Percentiles rank a stretch among this genome's conserved stretches.
Conservation (phyloP, 2,888 invertebrate genomes). For the Platynereis dumerilii region DNA sequence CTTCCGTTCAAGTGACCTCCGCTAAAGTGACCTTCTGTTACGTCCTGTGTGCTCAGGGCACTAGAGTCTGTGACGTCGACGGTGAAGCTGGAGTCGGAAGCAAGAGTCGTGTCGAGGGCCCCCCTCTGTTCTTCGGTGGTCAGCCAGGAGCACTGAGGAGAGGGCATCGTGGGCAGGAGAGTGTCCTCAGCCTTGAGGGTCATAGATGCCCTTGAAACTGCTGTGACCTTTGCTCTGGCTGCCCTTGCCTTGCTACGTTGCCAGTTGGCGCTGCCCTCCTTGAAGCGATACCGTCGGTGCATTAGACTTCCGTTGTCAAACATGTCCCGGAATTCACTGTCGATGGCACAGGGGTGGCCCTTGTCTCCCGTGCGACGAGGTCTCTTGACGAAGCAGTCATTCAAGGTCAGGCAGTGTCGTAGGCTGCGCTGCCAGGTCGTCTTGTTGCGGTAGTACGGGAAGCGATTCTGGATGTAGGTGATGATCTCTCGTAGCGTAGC, state of each 20-base stretch:
- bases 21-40: too few species aligned
- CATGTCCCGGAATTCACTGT: constrained; percentile 51
- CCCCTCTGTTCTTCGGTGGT: too few species aligned
- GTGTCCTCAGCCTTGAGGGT: too few species aligned
- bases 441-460: constrained; percentile 48
- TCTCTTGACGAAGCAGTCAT: constrained; percentile 54
- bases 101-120: too few species aligned
- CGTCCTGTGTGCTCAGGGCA: too few species aligned
- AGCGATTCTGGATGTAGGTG: constrained; percentile 47
- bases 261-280: constrained; percentile 29
- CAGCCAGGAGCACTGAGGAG: too few species aligned
- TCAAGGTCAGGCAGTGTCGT: constrained; percentile 54
- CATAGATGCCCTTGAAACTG: too few species aligned
- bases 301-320: constrained; percentile 53
- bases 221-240: too few species aligned
- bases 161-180: too few species aligned
- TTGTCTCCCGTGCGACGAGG: constrained; percentile 49
- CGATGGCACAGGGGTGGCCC: constrained; percentile 53
- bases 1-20: too few species aligned
- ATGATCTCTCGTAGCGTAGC: constrained; percentile 50
- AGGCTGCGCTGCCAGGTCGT: constrained; percentile 55
- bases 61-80: too few species aligned
- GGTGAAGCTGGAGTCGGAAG: too few species aligned
- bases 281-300: constrained; percentile 47
- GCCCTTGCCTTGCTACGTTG: neutral